Base-by-base conservation (phyloP, 2,888 invertebrate genomes). In the Ctena decussata region DNA sequence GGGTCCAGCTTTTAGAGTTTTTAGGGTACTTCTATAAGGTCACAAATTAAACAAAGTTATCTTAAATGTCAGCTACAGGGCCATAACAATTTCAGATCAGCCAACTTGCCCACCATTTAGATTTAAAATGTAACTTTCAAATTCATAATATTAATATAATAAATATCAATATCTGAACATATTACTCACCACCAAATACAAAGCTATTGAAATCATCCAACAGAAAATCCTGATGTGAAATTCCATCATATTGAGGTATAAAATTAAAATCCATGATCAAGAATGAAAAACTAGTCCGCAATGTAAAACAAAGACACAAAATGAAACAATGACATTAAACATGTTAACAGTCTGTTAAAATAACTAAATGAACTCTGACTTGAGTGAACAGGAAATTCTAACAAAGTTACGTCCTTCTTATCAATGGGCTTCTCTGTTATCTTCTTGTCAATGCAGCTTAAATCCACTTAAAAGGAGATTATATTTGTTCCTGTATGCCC, bases 171-270 rank as follows among this genome's bases (percentile, higher is more conserved):
- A 49, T 15, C 49, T 15, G 21, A 49, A 49, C 49, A 49, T 21
- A 49, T 6, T 30, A 57, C n/a, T 71, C 60, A 77, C 77, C 77
- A 71, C 71, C 77, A 11, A 77, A 49, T 6, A 71, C 35, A 71
- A 77, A 77, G 37, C 37, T 41, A 70, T 32, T 35, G 32, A 77
- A 77, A 77, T 77, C 77, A 44, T 77, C 77, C 15, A 30, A 70
- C 3, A 24, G 24, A 46, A 69, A 77, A 11, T 77, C 30, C 30
- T 73, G 49, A 12, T 73, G 71, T 39, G 41, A 11, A 30, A 44
- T 44, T 21, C 21, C 24, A 32, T 77, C 75, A 49, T 21, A 46
- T 15, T 49, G 75, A 49, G 41, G 41, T 21, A 30, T 35, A 32
- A 65, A 30, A 35, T 65, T 32, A 65, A 65, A 65, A 65, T 65